Evolutionary conservation across 2,113 vertebrate genomes (phyloP), one percentile per base, ranked within the genome.

Genomic region (Hippoglossus stenolepis): DNA sequence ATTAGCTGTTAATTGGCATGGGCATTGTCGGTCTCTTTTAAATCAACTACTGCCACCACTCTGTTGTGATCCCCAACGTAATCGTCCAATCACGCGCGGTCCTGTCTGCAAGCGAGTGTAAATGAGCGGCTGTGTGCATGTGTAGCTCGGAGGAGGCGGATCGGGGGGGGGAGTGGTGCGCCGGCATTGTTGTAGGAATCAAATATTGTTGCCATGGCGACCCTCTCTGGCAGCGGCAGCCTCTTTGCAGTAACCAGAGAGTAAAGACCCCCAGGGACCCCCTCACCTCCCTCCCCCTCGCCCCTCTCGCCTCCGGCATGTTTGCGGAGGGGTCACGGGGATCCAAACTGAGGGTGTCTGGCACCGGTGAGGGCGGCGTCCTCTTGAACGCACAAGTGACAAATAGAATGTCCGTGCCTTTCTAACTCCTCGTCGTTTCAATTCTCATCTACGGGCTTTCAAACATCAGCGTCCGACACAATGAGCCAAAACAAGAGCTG

Each of bases 151-250:
- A 65, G 82, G 60, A 82, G 73, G 26, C 59, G 63, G 31, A 6
- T 43, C 40, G 10, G 45, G 21, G 8, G 67, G 65, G 86, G 88
- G 85, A 31, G 85, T 43, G 80, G 83, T 40, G 64, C 60, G 80
- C 87, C 75, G 85, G 92, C 89, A 94, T 94, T 94, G 94, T 94
- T 94, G 93, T 89, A 91, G 91, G 91, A 94, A 94, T 94, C 91
- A 91, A 93, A 94, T 87, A 91, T 87, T 49, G 93, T 95, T 95
- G 88, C 93, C 91, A 95, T 94, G 89, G 91, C 70, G 74, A 95
- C 93, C 76, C 73, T 77, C 82, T 79, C 83, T 86, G 87, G 91
- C 91, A 91, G 85, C 83, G 82, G 91, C 91, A 93, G 92, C 86
- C 91, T 87, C 83, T 92, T 87, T 85, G 90, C 88, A 87, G 89